A percentile compares a stretch with the other conserved stretches of the same genome.
These are phyloP conservation scores for Cerastoderma edule DNA, from an alignment of 2,888 invertebrate genomes.

Conservation along the genomic window DNA sequence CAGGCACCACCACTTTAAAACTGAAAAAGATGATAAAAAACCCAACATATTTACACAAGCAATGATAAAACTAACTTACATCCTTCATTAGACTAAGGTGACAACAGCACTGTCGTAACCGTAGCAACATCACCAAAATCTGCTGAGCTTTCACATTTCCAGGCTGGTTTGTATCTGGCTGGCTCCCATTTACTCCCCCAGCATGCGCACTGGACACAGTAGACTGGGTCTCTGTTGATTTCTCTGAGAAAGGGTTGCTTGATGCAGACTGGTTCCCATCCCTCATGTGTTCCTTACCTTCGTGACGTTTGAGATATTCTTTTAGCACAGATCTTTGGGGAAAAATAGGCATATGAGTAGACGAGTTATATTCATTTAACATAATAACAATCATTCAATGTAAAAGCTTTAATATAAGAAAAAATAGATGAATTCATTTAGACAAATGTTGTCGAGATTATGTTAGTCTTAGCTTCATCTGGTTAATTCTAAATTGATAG, in stretches of 20 bases:
- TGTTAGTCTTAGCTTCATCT: no score
- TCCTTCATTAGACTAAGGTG: constrained; percentile 92
- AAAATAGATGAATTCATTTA: no score
- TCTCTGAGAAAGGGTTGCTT: constrained; percentile 50
- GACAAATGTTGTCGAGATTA: no score
- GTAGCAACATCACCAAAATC: constrained; percentile 90
- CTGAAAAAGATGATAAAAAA: no score
- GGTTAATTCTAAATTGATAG: no score
- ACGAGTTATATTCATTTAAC: no score
- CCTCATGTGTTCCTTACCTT: constrained; percentile 71
- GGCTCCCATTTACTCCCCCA: constrained; percentile 2
- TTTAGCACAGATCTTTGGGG: constrained; percentile 79
- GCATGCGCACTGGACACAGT: constrained; percentile 8
- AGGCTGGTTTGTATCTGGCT: neutral
- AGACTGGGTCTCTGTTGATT: constrained; percentile 29
- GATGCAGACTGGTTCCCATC: constrained; percentile 39
- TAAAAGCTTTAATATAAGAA: no score
- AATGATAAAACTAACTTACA: constrained; percentile 83
- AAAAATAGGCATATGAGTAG: no score
- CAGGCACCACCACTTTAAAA: no score
- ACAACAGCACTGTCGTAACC: constrained; percentile 94
- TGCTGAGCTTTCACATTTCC: constrained; percentile 71
- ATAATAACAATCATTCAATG: no score
- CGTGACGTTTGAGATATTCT: constrained; percentile 80
- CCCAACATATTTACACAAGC: no score